Evolutionary conservation across 2,888 invertebrate species (phyloP).

Genomic region (Nipponacmea schrenckii): DNA sequence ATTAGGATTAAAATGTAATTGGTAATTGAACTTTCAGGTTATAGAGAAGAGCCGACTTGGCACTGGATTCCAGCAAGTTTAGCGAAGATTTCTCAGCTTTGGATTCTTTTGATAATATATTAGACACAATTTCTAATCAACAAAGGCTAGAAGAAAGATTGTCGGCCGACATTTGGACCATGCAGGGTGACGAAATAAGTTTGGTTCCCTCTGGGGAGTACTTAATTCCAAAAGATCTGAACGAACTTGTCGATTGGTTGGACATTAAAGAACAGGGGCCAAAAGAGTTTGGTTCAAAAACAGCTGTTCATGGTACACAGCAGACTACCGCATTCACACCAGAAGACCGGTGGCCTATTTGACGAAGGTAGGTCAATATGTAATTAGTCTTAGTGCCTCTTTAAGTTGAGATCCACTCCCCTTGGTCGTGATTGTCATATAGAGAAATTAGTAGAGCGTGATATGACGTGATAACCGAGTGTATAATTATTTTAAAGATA

Average conservation of each 20-base stretch:
- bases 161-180: slow-evolving; percentile 1
- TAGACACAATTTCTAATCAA: slow-evolving; percentile 9
- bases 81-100: background rate
- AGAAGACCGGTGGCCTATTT: slow-evolving; percentile 63
- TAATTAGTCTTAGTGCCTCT: too few species aligned
- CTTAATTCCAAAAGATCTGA: slow-evolving; percentile 47
- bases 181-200: slow-evolving; percentile 22
- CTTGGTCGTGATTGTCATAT: too few species aligned
- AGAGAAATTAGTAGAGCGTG: too few species aligned
- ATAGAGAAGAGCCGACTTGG: background rate
- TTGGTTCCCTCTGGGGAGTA: slow-evolving; percentile 14
- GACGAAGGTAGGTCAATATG: slow-evolving; percentile 47
- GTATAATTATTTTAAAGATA: too few species aligned
- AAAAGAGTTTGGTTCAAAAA: slow-evolving; percentile 27
- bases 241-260: slow-evolving; percentile 55
- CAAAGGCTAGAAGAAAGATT: slow-evolving; percentile 38
- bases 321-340: slow-evolving; percentile 55
- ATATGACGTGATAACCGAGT: too few species aligned
- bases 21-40: background rate
- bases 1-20: background rate
- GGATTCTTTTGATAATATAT: background rate
- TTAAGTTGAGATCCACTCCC: too few species aligned
- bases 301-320: slow-evolving; percentile 40
- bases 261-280: slow-evolving; percentile 40
- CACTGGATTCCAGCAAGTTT: slow-evolving; percentile 3